Base-by-base conservation (phyloP, 2,797 vertebrate species). In the Falco cherrug region DNA sequence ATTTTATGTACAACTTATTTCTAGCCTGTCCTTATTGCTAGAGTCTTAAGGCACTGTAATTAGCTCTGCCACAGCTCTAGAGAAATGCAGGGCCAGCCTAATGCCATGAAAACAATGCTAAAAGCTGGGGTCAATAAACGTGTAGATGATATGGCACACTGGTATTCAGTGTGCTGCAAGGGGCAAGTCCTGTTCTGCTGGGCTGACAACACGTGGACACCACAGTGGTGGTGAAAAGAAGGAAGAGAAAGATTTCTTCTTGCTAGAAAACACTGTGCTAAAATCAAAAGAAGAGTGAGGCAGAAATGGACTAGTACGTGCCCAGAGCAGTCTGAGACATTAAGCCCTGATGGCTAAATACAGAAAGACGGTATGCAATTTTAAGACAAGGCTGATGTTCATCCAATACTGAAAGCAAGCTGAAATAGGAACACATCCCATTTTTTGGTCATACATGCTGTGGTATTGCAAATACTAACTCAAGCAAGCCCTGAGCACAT, bases 401-500 rank as follows among this genome's bases (percentile, higher is more conserved):
- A 35, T 9, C 45, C 39, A 86, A 12, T 11, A 48, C 20, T 18
- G 21, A 77, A 14, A 87, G 51, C 1, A 1, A 92, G 29, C 43
- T 80, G n/a, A 88, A 43, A 35, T 47, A 84, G 45, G n/a, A 68
- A 74, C 67, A 28, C 2, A 1, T 65, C 25, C 16, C 16, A 22
- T 16, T 70, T 68, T 48, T 56, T 20, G 26, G 24, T 54, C 53
- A 54, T 0, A 67, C 10, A 11, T 17, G 39, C 56, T 54, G 21
- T 16, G 24, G 51, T 33, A 63, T 3, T 51, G 50, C 37, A 90
- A 82, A 61, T 3, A 59, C 19, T 48, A 71, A 63, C 16, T 13
- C 0, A 0, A 85, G 64, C n/a, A 77, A 92, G 50, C 25, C 39
- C 7, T 7, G 19, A 29, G 41, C 14, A 56, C 2, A 12, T n/a